Evolutionary conservation across 2,797 vertebrate species (phyloP).

Genomic region (Myotis vivesi): DNA sequence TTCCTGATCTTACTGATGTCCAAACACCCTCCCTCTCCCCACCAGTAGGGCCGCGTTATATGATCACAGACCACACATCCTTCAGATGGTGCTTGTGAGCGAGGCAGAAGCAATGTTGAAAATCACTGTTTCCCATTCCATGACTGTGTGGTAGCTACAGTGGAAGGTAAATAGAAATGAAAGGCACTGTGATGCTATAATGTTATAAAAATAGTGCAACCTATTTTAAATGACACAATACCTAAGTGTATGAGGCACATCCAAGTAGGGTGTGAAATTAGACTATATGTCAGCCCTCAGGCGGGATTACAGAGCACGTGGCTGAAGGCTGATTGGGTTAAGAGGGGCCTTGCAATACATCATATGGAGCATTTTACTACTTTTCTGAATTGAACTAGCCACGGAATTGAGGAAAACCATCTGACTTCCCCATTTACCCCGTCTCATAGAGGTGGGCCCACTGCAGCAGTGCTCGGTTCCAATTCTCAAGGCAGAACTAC

Average conservation of each 20-base stretch:
- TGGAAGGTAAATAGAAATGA: constrained; percentile 2
- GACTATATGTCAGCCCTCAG: background rate
- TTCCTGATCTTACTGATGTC: background rate
- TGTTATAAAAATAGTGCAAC: background rate
- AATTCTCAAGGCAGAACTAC: background rate
- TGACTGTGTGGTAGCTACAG: background rate
- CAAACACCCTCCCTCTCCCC: background rate
- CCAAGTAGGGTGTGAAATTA: constrained; percentile 22
- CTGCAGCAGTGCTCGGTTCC: background rate
- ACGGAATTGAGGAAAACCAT: constrained; percentile 3
- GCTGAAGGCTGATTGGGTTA: constrained; percentile 5
- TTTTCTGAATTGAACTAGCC: constrained; percentile 19
- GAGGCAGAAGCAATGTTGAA: background rate
- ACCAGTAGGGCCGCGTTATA: background rate
- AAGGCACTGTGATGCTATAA: background rate
- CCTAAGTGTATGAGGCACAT: background rate
- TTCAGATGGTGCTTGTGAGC: background rate
- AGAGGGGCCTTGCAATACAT: background rate
- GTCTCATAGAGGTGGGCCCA: background rate
- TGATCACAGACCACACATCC: background rate
- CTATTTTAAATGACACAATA: constrained; percentile 11
- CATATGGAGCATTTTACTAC: background rate
- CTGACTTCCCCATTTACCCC: background rate
- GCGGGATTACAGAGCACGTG: background rate
- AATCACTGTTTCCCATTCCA: background rate